Evolutionary conservation across 2,113 vertebrate genomes (phyloP), one percentile per base, ranked within the genome.

Genomic region (Pleuronectes platessa): DNA sequence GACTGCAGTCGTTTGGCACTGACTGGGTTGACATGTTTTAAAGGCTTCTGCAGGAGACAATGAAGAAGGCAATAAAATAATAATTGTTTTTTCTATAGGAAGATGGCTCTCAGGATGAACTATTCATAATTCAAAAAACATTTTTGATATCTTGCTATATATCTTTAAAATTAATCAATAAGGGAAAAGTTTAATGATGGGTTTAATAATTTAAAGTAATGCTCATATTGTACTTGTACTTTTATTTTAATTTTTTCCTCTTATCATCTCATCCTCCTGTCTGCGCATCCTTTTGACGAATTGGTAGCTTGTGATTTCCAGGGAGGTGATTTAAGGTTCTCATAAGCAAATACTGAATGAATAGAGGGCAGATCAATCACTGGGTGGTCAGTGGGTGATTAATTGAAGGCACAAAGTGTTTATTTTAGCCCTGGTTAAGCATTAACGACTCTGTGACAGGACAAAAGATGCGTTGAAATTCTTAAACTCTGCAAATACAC

Each of bases 371-470:
- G 55, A 83, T 67, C 70, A 78, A 82, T 88, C 66, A 83, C 58
- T 70, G 61, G 73, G 51, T 51, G 45, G 53, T 31, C 40, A 61
- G 15, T 51, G 24, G 68, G 62, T 84, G 82, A 88, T 87, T 81
- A 71, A 88, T 89, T 61, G 66, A 51, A 71, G 70, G 71, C 64
- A 80, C 68, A 83, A 87, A 80, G 71, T 75, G 49, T 78, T 73
- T 87, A 10, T 84, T 85, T 89, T 83, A 65, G 61, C 8, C 20
- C 49, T 49, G 78, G 85, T 91, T 92, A 90, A 84, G 78, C 66
- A 90, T 92, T 88, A 88, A 87, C 81, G 3, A 17, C 27, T 67
- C 31, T 76, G 45, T 66, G 62, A 62, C 2, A 10, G 54, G 56
- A 88, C 85, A 91, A 92, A 90, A 73, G 68, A 84, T 80, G 51